phyloP scores from a whole-genome alignment of 2,888 invertebrate genomes.

The Phyllotreta striolata region DNA sequence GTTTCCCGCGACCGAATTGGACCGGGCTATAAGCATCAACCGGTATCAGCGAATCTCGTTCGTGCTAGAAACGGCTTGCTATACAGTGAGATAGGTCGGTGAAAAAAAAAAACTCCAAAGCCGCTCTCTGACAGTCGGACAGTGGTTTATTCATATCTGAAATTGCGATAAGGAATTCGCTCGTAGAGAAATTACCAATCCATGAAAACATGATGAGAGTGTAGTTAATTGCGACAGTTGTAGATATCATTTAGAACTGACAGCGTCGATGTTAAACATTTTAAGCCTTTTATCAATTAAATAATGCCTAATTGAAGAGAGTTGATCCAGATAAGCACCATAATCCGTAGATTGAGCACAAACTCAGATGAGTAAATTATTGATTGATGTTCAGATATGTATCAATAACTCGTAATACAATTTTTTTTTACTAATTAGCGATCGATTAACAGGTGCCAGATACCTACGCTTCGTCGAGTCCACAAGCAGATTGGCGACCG shows the following conservation, averaged over 20 bases:
- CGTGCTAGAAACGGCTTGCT: conserved; percentile 15
- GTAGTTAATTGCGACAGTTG: conserved; percentile 3
- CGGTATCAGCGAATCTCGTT: conserved; percentile 8
- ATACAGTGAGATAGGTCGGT: conserved; percentile 18
- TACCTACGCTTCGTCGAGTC: too few relatives aligned
- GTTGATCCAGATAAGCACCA: too few relatives aligned
- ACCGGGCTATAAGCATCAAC: conserved; percentile 10
- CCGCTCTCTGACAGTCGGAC: conserved; percentile 17
- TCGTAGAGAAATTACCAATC: conserved; percentile 9
- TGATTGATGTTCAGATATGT: too few relatives aligned
- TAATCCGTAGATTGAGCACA: too few relatives aligned
- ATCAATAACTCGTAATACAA: too few relatives aligned
- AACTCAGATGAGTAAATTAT: too few relatives aligned
- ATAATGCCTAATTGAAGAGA: too few relatives aligned
- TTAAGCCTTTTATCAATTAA: too few relatives aligned
- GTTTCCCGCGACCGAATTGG: neutral
- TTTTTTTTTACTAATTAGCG: too few relatives aligned
- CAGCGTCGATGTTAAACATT: neutral
- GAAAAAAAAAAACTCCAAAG: conserved; percentile 13
- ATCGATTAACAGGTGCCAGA: too few relatives aligned
- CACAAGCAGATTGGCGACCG: too few relatives aligned
- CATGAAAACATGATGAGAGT: conserved; percentile 5
- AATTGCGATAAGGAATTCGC: conserved; percentile 7
- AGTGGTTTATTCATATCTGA: conserved; percentile 13
- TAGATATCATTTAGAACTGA: conserved; percentile 1